A percentile compares a stretch with the other conserved stretches of the same genome.
Conservation (phyloP, 2,113 vertebrate species). For the Phaetusa simplex region DNA sequence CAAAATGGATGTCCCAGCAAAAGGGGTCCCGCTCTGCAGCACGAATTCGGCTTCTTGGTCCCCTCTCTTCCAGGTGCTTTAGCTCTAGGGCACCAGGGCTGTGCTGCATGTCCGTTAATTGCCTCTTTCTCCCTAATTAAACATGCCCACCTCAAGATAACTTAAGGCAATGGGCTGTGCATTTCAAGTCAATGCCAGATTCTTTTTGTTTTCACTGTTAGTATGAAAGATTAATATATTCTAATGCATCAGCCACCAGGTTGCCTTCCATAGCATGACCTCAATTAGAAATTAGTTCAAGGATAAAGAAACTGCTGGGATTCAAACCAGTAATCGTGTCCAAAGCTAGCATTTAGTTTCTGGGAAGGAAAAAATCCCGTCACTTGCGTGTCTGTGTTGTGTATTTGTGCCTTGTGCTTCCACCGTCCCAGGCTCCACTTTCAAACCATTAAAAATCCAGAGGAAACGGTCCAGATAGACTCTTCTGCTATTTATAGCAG, state of each 20-base stretch:
- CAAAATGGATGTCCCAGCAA: not conserved
- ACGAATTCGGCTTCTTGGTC: not conserved
- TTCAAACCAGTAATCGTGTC: not conserved
- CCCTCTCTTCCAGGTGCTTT: not conserved
- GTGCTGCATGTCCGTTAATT: not conserved
- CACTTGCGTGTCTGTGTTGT: not conserved
- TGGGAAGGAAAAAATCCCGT: not conserved
- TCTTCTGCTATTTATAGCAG: not conserved
- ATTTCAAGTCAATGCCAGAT: not conserved
- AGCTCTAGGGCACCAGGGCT: not conserved
- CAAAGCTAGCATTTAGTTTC: not conserved
- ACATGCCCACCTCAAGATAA: not conserved
- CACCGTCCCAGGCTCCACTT: not conserved
- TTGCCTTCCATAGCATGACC: not conserved
- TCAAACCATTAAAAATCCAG: not conserved
- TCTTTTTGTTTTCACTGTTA: not conserved
- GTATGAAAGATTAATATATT: not conserved
- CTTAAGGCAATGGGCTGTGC: not conserved
- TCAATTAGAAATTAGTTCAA: slow-evolving; percentile 54
- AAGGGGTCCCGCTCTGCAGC: not conserved
- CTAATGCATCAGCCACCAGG: not conserved
- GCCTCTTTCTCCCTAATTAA: not conserved
- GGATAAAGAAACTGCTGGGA: not conserved
- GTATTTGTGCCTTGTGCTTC: not conserved
- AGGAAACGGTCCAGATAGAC: not conserved